phyloP scores from a whole-genome alignment of 2,797 vertebrate genomes.

The Cossypha heuglini region DNA sequence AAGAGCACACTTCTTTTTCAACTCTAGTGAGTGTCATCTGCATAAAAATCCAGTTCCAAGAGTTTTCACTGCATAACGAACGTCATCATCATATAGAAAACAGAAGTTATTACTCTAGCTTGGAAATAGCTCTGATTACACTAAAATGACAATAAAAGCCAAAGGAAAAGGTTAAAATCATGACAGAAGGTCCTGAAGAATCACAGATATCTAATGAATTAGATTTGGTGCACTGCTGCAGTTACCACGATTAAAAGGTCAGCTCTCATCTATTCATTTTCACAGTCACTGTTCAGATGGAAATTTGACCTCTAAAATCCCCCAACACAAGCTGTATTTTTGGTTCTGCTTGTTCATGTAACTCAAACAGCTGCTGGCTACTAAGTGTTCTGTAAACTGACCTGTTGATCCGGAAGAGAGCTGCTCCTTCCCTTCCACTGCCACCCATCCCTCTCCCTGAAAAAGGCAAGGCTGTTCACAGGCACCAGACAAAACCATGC shows the following conservation, averaged over 20 bases:
- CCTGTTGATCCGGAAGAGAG: neutral
- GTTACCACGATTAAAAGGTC: neutral
- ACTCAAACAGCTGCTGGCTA: neutral
- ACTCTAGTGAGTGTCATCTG: neutral
- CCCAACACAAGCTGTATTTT: neutral
- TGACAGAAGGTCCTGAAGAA: neutral
- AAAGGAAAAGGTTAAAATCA: neutral
- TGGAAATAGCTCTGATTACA: neutral
- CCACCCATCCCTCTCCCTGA: neutral
- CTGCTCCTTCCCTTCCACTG: neutral
- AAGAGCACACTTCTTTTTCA: neutral
- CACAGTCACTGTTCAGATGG: neutral
- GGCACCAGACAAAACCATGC: neutral
- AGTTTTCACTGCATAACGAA: neutral
- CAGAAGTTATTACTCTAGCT: neutral
- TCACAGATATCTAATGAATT: neutral
- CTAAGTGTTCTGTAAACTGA: neutral
- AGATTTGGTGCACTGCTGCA: neutral
- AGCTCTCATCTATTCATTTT: neutral
- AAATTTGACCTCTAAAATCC: slow-evolving; percentile 1
- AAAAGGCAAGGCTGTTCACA: neutral
- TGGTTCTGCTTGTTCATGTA: neutral
- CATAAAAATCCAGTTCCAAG: neutral
- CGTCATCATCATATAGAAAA: neutral
- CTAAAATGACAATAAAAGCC: neutral